A percentile compares a stretch with the other conserved stretches of the same genome.
These are phyloP conservation scores for Drosophila nebulosa DNA, from an alignment of 1,140 invertebrate genomes.

Conservation along the genomic window DNA sequence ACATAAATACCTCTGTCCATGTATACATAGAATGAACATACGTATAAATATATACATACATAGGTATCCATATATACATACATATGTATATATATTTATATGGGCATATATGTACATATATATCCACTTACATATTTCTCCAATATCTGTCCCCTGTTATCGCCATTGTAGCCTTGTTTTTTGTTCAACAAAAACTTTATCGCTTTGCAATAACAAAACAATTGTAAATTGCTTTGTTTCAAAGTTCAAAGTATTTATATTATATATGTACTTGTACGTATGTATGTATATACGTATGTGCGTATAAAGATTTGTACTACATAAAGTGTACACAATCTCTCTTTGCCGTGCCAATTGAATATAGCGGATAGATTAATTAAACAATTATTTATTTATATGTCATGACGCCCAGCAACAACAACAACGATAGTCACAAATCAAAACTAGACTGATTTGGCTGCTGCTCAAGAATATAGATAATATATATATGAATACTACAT, in stretches of 20 bases:
- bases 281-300: background rate
- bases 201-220: conserved; percentile 30
- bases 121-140: conserved; percentile 1
- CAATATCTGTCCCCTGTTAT: conserved; percentile 4
- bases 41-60: too few relatives aligned
- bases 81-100: background rate
- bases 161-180: background rate
- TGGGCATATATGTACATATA: background rate
- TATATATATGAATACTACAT: background rate
- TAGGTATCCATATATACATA: background rate
- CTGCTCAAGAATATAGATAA: background rate
- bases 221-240: conserved; percentile 48
- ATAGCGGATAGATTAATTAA: background rate
- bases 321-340: background rate
- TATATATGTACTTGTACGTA: background rate
- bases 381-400: conserved; percentile 1
- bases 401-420: background rate
- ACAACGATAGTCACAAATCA: background rate
- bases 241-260: conserved; percentile 45
- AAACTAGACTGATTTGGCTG: background rate
- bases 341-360: background rate
- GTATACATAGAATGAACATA: background rate
- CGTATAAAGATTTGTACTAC: background rate
- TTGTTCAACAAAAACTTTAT: conserved; percentile 16
- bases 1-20: background rate